Evolutionary conservation across 2,888 invertebrate species (phyloP), one percentile per base, ranked within the genome.

Genomic region (Agrochola lychnidis): DNA sequence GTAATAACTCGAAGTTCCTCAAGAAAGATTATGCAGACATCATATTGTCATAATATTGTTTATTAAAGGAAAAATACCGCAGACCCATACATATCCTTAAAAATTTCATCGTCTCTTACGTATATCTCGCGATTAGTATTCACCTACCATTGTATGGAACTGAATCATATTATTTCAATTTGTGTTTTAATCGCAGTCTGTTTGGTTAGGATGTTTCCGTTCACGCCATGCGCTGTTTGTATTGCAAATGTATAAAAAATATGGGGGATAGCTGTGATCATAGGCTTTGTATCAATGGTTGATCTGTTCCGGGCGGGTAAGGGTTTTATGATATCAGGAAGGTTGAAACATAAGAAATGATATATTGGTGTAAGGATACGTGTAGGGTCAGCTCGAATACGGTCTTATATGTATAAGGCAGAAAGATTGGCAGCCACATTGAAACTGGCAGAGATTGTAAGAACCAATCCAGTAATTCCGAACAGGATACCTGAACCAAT

Each of bases 141-240:
- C 82, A 25, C 36, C 42, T 36, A 64, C 61, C 74, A 71, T 61
- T 75, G 74, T 76, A 70, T 78, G 42, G 36, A 71, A 81, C 73
- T 83, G 80, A 86, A 86, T 86, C 78, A 87, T 78, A 82, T 78
- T 76, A 82, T 78, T 76, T 76, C 83, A 72, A 81, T 84, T 78
- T 73, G 76, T 75, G 71, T 79, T 81, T 75, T 78, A 81, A 78
- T 80, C 66, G 63, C 45, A 66, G 78, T 76, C 36, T 79, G 84
- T 86, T 84, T 85, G 79, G 64, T 73, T 76, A 71, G 70, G 78
- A 81, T 71, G 72, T 79, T 82, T 84, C 84, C 86, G 78, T 81
- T 86, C 42, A 75, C 56, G 63, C 45, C 71, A 73, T 72, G 48
- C 67, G 72, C 48, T 76, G 78, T 76, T 76, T 69, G 73, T 73